Evolutionary conservation across 1,140 invertebrate genomes (phyloP), one percentile per base, ranked within the genome.

Genomic region (Leguminivora glycinivorella): DNA sequence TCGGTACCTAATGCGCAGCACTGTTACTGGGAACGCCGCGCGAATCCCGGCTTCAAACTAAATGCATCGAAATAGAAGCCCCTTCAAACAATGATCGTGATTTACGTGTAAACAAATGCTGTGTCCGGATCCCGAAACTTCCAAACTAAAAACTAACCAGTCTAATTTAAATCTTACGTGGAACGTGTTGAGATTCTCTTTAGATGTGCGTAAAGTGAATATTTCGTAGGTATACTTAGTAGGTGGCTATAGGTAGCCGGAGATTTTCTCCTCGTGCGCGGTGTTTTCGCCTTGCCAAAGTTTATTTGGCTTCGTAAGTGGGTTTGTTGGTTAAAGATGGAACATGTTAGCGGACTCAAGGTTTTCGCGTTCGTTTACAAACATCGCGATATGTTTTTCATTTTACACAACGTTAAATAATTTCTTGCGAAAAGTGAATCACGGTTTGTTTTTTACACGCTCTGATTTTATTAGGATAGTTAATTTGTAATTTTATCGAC

Each of bases 81-180:
- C 85, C 83, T 80, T 88, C 74, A 89, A 91, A 90, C 88, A 90
- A 88, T 83, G 87, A 80, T 77, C 87, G 88, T 89, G 88, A 88
- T 91, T 87, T 87, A 91, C 78, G 77, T 77, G 82, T 91, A 91
- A 91, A 91, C 88, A 91, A 67, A 83, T 86, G 47, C 71, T 72
- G 75, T 77, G 76, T 73, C 70, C 80, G 71, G 78, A 68, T 84
- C 73, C 78, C 79, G 79, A 83, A 85, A 73, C 78, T 87, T 85
- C 78, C 79, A 83, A 68, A 75, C 71, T 24, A 66, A 24, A 12
- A 38, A 19, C 19, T 52, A 22, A 9, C 19, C 47, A 52, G 10
- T 52, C 47, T 10, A 52, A 52, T 52, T 52, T 52, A n/a, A 22
- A 52, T 52, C 47, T 52, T 52, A 52, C 10, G 5, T 2, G 7